Evolutionary conservation across 2,113 vertebrate genomes (phyloP).

Genomic region (Halcyon senegalensis): DNA sequence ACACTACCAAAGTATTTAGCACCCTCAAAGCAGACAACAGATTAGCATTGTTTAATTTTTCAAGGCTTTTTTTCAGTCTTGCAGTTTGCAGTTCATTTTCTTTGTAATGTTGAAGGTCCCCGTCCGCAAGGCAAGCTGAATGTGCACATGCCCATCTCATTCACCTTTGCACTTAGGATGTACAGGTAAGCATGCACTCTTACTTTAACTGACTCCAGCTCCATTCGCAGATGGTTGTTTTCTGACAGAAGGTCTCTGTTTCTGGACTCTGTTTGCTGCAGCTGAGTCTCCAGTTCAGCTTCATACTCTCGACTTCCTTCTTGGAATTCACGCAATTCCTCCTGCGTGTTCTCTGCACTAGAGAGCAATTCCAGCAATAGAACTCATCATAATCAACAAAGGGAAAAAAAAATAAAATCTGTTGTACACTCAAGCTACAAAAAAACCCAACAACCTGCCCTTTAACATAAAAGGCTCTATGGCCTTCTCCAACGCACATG

Average conservation of each 20-base stretch:
- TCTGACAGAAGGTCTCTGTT: slow-evolving; percentile 91
- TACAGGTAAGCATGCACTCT: not conserved
- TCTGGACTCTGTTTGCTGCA: slow-evolving; percentile 89
- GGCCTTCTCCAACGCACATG: not conserved
- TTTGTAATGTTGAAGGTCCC: not conserved
- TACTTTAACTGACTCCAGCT: slow-evolving; percentile 91
- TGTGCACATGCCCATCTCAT: not conserved
- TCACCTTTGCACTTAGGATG: not conserved
- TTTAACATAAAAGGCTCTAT: not conserved
- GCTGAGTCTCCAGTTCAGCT: slow-evolving; percentile 91
- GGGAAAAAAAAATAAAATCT: accelerated
- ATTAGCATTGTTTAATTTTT: not conserved
- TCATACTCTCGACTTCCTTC: slow-evolving; percentile 97
- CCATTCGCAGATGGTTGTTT: slow-evolving; percentile 86
- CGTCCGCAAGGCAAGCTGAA: not conserved
- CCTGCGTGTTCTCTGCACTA: slow-evolving; percentile 87
- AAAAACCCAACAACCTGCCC: not conserved
- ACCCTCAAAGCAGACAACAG: not conserved
- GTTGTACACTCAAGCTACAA: not conserved
- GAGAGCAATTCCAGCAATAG: slow-evolving; percentile 5
- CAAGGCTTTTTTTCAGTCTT: not conserved
- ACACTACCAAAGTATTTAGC: not conserved
- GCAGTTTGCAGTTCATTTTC: not conserved
- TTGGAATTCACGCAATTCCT: slow-evolving; percentile 94
- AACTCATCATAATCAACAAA: not conserved